These are phyloP conservation scores for Drosophila navojoa DNA, from an alignment of 1,140 invertebrate genomes.

Conservation along the genomic window DNA sequence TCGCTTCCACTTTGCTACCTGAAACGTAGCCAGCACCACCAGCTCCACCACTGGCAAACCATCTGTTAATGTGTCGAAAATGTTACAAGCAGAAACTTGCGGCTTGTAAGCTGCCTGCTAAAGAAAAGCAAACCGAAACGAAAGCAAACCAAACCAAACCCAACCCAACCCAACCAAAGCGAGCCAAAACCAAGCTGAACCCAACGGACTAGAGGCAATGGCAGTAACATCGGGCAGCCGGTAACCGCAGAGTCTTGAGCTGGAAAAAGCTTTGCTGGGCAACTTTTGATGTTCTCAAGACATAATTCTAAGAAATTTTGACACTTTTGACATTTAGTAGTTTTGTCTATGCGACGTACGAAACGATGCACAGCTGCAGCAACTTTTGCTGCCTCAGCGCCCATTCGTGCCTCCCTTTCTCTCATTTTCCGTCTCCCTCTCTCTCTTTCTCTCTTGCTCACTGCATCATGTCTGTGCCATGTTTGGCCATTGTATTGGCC, in stretches of 20 bases:
- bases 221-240: conserved; percentile 16
- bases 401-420: background rate
- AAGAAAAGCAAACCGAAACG: conserved; percentile 29
- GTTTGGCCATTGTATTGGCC: conserved; percentile 59
- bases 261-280: conserved; percentile 37
- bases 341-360: conserved; percentile 66
- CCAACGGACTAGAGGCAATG: conserved; percentile 30
- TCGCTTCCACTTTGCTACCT: conserved; percentile 25
- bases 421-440: background rate
- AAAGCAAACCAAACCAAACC: background rate
- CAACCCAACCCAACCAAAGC: conserved; percentile 14
- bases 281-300: conserved; percentile 80
- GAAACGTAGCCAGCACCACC: conserved; percentile 2
- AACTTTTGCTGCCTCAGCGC: background rate
- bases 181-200: conserved; percentile 30
- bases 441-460: background rate
- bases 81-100: conserved; percentile 75
- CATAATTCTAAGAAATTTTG: conserved; percentile 80
- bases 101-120: conserved; percentile 58
- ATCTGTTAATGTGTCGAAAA: conserved; percentile 76
- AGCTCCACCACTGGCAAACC: background rate
- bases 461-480: conserved; percentile 10
- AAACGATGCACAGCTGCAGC: conserved; percentile 13
- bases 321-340: conserved; percentile 83
- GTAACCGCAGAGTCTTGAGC: conserved; percentile 9